Conservation (phyloP, 2,113 vertebrate species). For the Saccopteryx bilineata region DNA sequence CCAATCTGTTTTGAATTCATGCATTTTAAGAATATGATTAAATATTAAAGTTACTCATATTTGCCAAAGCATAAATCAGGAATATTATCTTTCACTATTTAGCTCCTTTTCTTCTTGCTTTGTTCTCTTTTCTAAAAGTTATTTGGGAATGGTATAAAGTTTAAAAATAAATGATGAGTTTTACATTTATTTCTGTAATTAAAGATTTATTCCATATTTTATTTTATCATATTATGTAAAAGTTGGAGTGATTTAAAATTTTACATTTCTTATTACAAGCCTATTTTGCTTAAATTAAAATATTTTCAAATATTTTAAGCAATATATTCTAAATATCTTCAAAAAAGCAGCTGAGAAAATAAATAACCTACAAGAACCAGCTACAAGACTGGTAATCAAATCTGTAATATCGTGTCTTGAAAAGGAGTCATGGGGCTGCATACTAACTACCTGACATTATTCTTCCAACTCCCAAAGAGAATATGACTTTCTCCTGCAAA, state of each 20-base stretch:
- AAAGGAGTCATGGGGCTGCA: constrained; percentile 84
- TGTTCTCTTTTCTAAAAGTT: constrained; percentile 35
- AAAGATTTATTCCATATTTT: constrained; percentile 52
- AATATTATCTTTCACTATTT: constrained; percentile 53
- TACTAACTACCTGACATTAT: constrained; percentile 89
- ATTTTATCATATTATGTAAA: constrained; percentile 50
- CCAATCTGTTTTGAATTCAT: constrained; percentile 61
- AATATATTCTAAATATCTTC: constrained; percentile 72
- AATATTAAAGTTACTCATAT: constrained; percentile 59
- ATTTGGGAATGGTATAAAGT: constrained; percentile 43
- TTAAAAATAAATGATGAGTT: constrained; percentile 20
- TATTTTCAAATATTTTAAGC: constrained; percentile 77
- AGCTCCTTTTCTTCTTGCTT: neutral
- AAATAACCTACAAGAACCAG: constrained; percentile 84
- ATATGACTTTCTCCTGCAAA: constrained; percentile 90
- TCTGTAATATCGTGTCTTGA: constrained; percentile 84
- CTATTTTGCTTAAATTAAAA: constrained; percentile 76
- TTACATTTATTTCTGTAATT: constrained; percentile 39
- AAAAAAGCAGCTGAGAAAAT: constrained; percentile 83
- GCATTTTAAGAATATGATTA: constrained; percentile 53
- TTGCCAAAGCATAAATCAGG: constrained; percentile 61
- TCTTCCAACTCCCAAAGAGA: constrained; percentile 90
- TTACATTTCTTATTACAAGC: constrained; percentile 66
- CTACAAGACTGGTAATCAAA: constrained; percentile 85
- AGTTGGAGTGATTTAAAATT: constrained; percentile 24